phyloP scores from a whole-genome alignment of 2,113 vertebrate genomes.

The Hemiprocne comata region DNA sequence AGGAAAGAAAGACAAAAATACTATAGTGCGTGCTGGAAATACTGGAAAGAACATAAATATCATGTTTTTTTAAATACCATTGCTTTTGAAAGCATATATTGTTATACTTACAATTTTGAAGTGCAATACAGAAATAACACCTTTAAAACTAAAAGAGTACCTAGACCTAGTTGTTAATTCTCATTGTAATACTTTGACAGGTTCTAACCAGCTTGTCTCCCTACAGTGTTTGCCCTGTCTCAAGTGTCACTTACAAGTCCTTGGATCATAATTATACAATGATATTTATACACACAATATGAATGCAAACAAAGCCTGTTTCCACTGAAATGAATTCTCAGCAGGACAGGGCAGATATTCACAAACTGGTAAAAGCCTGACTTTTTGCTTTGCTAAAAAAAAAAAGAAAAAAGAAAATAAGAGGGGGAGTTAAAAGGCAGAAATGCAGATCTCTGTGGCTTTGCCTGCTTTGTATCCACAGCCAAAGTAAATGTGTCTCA shows the following conservation, averaged over 20 bases:
- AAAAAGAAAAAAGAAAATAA: too few relatives aligned
- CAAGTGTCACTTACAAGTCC: constrained; percentile 1
- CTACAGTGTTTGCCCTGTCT: not conserved
- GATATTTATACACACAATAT: constrained; percentile 3
- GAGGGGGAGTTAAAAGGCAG: not conserved
- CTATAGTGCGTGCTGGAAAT: not conserved
- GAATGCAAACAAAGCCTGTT: not conserved
- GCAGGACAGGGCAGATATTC: not conserved
- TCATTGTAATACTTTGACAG: not conserved
- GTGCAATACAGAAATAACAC: not conserved
- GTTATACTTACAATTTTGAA: not conserved
- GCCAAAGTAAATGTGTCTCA: not conserved
- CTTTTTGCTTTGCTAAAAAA: not conserved
- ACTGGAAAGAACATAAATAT: not conserved
- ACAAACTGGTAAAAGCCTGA: not conserved
- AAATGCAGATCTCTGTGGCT: not conserved
- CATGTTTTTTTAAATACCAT: rapidly evolving
- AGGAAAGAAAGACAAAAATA: not conserved
- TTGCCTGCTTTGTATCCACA: not conserved
- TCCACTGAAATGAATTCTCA: constrained; percentile 5
- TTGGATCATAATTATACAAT: constrained; percentile 5
- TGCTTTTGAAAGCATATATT: not conserved
- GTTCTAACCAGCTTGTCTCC: not conserved
- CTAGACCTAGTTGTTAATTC: not conserved
- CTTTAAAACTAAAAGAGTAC: not conserved